phyloP scores from a whole-genome alignment of 2,113 vertebrate species.

The Montifringilla adamsi region DNA sequence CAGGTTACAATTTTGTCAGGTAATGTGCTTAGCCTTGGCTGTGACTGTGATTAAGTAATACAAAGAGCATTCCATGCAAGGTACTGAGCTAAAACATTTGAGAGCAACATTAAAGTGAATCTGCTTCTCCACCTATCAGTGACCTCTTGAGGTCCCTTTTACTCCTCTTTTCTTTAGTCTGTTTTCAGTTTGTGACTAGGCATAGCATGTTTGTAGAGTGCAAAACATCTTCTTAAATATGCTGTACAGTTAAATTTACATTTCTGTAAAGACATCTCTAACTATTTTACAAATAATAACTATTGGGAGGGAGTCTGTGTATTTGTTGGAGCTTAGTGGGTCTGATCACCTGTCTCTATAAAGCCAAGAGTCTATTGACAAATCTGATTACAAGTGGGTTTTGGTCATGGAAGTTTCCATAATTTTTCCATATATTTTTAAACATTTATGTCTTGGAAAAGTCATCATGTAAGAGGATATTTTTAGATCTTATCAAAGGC shows the following conservation, averaged over 20 bases:
- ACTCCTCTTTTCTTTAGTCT: neutral
- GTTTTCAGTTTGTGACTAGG: neutral
- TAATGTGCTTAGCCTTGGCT: neutral
- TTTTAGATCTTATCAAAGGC: neutral
- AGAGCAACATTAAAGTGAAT: neutral
- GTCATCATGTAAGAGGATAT: neutral
- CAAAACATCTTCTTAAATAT: slow-evolving; percentile 29
- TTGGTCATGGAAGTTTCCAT: neutral
- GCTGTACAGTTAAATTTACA: slow-evolving; percentile 27
- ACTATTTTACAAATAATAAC: slow-evolving; percentile 44
- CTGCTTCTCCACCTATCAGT: neutral
- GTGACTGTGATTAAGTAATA: neutral
- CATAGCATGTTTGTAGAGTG: neutral
- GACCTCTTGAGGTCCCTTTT: neutral
- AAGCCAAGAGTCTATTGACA: neutral
- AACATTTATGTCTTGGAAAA: neutral
- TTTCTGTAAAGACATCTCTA: slow-evolving; percentile 19
- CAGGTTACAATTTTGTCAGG: neutral
- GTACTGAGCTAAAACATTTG: neutral
- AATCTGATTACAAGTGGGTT: neutral
- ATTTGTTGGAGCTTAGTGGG: slow-evolving; percentile 26
- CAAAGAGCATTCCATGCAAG: slow-evolving; percentile 28
- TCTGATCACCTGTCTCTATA: neutral
- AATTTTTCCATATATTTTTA: neutral
- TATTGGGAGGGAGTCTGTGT: neutral